Evolutionary conservation across 1,140 invertebrate genomes (phyloP).

Genomic region (Drosophila setifemur): DNA sequence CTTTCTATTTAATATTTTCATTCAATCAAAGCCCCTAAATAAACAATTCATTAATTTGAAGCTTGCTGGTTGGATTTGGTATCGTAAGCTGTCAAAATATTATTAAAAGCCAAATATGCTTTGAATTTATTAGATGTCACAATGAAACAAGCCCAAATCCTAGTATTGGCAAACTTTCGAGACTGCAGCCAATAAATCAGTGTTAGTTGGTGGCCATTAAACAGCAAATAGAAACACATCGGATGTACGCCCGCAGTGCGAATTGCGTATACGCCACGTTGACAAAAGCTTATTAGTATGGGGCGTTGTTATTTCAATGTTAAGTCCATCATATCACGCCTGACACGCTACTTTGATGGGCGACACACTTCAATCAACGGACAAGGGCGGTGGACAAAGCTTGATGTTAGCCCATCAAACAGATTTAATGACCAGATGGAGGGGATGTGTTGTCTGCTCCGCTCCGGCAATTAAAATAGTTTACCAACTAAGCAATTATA

Average conservation of each 20-base stretch:
- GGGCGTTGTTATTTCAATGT: slow-evolving; percentile 30
- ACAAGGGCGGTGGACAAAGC: slow-evolving; percentile 6
- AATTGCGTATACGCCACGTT: slow-evolving; percentile 29
- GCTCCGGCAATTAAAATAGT: slow-evolving; percentile 58
- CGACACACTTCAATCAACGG: neutral
- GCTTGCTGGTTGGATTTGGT: neutral
- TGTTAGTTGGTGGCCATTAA: slow-evolving; percentile 25
- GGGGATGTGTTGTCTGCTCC: slow-evolving; percentile 4
- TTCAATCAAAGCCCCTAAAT: neutral
- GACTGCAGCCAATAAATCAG: slow-evolving; percentile 27
- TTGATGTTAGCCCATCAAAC: slow-evolving; percentile 40
- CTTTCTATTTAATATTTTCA: too few species aligned
- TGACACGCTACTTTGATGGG: too few species aligned
- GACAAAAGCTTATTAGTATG: slow-evolving; percentile 34
- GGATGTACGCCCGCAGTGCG: neutral
- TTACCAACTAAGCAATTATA: slow-evolving; percentile 59
- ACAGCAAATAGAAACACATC: slow-evolving; percentile 27
- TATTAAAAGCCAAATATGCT: neutral
- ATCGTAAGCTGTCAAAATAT: slow-evolving; percentile 2
- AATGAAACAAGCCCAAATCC: slow-evolving; percentile 1
- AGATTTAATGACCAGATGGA: slow-evolving; percentile 54
- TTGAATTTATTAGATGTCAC: neutral
- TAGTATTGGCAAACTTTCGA: neutral
- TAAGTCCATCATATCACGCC: too few species aligned
- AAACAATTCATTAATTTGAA: neutral